These are phyloP conservation scores for Scytalopus superciliaris DNA, from an alignment of 2,113 vertebrate genomes.

Conservation along the genomic window DNA sequence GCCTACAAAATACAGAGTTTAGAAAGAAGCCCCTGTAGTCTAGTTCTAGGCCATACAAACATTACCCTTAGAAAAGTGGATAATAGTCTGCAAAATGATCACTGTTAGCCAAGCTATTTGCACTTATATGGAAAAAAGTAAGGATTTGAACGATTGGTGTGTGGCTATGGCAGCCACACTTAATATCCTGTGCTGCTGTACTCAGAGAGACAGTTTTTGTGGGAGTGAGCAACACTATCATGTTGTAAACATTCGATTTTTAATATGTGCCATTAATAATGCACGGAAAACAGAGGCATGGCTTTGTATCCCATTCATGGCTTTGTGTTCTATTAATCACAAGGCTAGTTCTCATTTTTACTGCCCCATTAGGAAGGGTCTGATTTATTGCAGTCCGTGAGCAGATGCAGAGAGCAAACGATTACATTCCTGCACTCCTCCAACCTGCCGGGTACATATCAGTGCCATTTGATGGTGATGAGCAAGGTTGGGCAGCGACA, in stretches of 20 bases:
- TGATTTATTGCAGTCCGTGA: neutral
- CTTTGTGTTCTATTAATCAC: neutral
- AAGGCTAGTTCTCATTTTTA: neutral
- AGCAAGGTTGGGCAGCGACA: neutral
- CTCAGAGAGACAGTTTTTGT: neutral
- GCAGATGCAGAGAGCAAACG: fast-evolving
- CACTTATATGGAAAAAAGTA: neutral
- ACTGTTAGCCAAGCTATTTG: neutral
- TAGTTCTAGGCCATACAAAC: neutral
- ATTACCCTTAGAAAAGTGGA: neutral
- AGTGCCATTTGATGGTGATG: neutral
- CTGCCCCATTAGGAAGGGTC: neutral
- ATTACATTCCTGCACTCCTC: neutral
- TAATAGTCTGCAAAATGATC: neutral
- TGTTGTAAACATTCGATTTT: neutral
- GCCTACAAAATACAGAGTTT: neutral
- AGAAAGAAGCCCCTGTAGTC: neutral
- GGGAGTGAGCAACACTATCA: neutral
- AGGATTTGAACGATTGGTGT: neutral
- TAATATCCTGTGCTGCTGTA: neutral
- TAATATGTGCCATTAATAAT: neutral
- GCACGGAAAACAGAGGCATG: neutral
- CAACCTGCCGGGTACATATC: neutral
- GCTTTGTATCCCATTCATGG: neutral
- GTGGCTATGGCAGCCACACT: neutral